Evolutionary conservation across 1,140 invertebrate species (phyloP), one percentile per base, ranked within the genome.

Genomic region (Polypedilum pembai): DNA sequence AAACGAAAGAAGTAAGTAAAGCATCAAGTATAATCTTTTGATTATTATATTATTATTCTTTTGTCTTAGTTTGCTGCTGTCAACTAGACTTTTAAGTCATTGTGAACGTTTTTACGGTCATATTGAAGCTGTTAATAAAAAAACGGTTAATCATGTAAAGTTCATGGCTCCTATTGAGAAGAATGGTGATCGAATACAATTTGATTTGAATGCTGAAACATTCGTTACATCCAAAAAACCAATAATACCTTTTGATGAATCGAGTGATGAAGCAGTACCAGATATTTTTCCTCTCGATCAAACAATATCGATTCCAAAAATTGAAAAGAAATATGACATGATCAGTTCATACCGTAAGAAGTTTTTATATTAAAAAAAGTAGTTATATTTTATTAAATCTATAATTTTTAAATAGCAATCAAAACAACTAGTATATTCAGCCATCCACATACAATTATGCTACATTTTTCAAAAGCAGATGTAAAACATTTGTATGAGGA

Each of bases 391-490:
- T 24, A 20, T 75, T 66, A 33, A 33, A 33, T n/a, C n/a, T 33
- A 33, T 33, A 33, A 18, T 56, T 76, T 76, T 76, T 75, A 84
- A 86, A 77, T 77, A 91, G 90, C 89, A 56, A 80, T 91, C 74
- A 78, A 80, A 15, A 77, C 79, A 69, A 82, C 77, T 72, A 78
- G 84, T 1, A 77, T 56, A 20, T 81, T 81, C 72, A 85, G 81
- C 8, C 84, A 89, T 79, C 86, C 89, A 7, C 93, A 95, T 77
- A 94, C 92, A 66, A 84, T 92, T 24, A 88, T 93, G 79, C 78
- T 90, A 66, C 86, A 89, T 79, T 89, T 86, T 78, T 86, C 92
- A 78, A 82, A 81, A 12, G 84, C 84, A 21, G 80, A 85, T 77
- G 88, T 91, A 0, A 85, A 81, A 76, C 93, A 93, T 82, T 75